Base-by-base conservation (phyloP, 2,888 invertebrate species). In the Amblyjoppa proteus region DNA sequence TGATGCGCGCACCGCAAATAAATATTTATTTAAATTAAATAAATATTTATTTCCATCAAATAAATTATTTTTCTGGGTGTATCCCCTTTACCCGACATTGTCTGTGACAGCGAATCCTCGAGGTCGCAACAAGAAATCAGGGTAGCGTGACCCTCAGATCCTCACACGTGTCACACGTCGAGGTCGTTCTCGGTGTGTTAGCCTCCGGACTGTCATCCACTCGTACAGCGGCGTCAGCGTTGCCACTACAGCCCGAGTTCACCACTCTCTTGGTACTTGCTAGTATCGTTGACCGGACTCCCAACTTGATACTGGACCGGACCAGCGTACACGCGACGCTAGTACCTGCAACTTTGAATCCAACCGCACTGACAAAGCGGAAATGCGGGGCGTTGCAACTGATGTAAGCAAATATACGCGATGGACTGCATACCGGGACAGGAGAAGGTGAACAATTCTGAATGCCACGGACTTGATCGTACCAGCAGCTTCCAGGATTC, bases 371-470 rank as follows among this genome's bases (percentile, higher is more conserved):
- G 71, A 71, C 71, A 77, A 77, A 53, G 25, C 53, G 53, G 34
- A 73, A 71, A 64, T 53, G 71, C 66, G 28, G 25, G 20, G 49
- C 53, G 25, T 45, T 73, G 71, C 66, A 73, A 51, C 53, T 53
- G 71, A 73, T 71, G 71, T 66, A 80, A 80, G 66, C 79, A 71
- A 80, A 71, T 71, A 64, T 38, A 71, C 64, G 38, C 45, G 64
- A 38, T 53, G 25, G 25, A 49, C 38, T 69, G 77, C 45, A 45
- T 13, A 58, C 45, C 7, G 31, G 11, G 34, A 16, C 4, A 16
- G 20, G 38, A 61, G 71, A 34, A 38, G 53, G 51, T 31, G 31
- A 73, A 80, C 64, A 49, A 64, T 41, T 56, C 31, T 34, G 25
- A 64, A 38, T 73, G 71, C 51, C 71, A 13, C 34, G 20, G 38